Conservation (phyloP, 2,888 invertebrate genomes). For the Agrilus mali region DNA sequence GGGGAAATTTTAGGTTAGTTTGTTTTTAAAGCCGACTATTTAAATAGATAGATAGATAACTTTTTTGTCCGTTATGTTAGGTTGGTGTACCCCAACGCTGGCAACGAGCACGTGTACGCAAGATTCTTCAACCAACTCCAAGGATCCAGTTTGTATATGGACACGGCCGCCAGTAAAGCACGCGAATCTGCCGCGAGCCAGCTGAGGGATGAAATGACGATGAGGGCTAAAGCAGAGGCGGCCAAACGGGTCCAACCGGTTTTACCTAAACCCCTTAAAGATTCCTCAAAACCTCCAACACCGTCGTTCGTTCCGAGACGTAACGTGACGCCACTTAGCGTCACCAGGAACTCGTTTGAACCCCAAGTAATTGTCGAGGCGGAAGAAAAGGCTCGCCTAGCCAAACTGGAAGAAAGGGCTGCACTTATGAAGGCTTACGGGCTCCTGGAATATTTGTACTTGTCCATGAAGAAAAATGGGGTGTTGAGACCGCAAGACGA, state of each 20-base stretch:
- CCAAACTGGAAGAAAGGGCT: conserved; percentile 52
- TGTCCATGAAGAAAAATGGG: conserved; percentile 56
- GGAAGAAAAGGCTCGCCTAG: conserved; percentile 60
- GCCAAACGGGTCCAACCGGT: conserved; percentile 36
- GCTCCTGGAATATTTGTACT: conserved; percentile 53
- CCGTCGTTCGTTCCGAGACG: conserved; percentile 4
- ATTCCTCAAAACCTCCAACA: conserved; percentile 12
- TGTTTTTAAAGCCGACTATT: too few relatives aligned
- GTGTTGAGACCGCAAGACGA: conserved; percentile 51
- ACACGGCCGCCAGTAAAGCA: conserved; percentile 65
- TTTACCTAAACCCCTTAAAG: conserved; percentile 11
- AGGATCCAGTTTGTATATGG: conserved; percentile 53
- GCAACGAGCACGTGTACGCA: conserved; percentile 47
- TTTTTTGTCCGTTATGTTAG: conserved; percentile 29
- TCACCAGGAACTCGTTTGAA: conserved; percentile 40
- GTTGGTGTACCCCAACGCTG: conserved; percentile 53
- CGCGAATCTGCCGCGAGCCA: conserved; percentile 61
- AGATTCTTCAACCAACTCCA: conserved; percentile 64
- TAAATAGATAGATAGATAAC: too few relatives aligned
- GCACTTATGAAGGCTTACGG: conserved; percentile 58
- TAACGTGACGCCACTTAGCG: conserved; percentile 7
- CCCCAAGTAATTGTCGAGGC: conserved; percentile 53
- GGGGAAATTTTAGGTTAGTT: conserved; percentile 60
- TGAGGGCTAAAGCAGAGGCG: conserved; percentile 47
- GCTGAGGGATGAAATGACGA: conserved; percentile 54